Percentiles rank a stretch among this genome's conserved stretches.
phyloP scores from a whole-genome alignment of 2,797 vertebrate species.

The Petrocephalus schoutedeni region DNA sequence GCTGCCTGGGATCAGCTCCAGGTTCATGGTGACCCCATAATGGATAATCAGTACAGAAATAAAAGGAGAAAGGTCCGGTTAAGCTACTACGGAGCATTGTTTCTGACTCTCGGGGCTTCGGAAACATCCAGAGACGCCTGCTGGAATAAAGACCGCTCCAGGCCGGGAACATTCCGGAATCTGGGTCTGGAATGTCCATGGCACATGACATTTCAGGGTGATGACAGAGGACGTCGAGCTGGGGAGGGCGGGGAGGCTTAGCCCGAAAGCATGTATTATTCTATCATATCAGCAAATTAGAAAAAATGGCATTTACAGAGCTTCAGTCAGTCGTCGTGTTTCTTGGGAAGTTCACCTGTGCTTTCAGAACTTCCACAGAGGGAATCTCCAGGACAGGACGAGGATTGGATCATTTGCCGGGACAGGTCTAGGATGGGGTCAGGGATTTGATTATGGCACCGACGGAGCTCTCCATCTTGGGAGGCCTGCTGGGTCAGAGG shows the following conservation, averaged over 20 bases:
- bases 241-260: not conserved
- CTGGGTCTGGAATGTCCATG: conserved; percentile 5
- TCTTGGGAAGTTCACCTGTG: not conserved
- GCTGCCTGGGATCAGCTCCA: not conserved
- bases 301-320: not conserved
- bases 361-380: not conserved
- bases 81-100: not conserved
- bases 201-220: conserved; percentile 4
- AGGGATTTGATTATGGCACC: not conserved
- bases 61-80: not conserved
- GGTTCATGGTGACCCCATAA: not conserved
- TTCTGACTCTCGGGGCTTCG: not conserved
- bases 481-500: conserved; percentile 19
- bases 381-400: not conserved
- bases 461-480: not conserved
- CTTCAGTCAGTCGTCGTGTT: not conserved
- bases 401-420: not conserved
- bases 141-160: not conserved
- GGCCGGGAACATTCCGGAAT: not conserved
- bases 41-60: not conserved
- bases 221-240: not conserved
- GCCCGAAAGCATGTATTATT: not conserved
- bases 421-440: not conserved
- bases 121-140: not conserved
- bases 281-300: not conserved